Conservation (phyloP, 2,113 vertebrate species). For the Thamnaconus septentrionalis region DNA sequence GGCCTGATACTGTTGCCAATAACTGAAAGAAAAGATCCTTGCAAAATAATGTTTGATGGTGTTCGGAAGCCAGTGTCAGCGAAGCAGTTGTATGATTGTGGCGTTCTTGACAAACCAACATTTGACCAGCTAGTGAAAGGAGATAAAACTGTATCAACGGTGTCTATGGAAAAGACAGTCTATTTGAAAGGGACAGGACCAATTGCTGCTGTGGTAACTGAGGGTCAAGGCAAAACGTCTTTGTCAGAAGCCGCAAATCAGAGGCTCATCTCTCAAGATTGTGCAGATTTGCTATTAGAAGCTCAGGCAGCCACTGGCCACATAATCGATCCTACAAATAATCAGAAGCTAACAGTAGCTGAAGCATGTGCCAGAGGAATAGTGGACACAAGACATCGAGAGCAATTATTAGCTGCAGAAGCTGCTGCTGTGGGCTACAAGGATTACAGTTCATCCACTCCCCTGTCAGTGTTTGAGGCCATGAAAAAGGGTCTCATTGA, state of each 20-base stretch:
- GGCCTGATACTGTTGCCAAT: conserved; percentile 77
- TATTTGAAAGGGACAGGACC: conserved; percentile 84
- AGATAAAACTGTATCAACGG: conserved; percentile 81
- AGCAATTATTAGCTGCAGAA: conserved; percentile 86
- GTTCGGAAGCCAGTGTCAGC: conserved; percentile 87
- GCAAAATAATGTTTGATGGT: conserved; percentile 84
- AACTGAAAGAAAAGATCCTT: conserved; percentile 77
- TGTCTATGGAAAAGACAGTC: conserved; percentile 80
- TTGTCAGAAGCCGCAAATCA: conserved; percentile 85
- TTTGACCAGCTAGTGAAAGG: conserved; percentile 82
- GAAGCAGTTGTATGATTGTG: conserved; percentile 84
- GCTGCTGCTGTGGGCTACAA: conserved; percentile 87
- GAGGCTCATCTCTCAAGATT: conserved; percentile 77
- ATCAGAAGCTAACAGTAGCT: conserved; percentile 84
- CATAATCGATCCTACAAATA: conserved; percentile 85
- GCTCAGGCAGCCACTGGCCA: conserved; percentile 94
- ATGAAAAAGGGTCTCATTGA: conserved; percentile 87
- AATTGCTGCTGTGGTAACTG: conserved; percentile 81
- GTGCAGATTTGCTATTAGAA: conserved; percentile 83
- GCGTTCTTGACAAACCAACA: conserved; percentile 82
- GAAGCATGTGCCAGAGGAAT: conserved; percentile 84
- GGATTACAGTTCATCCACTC: conserved; percentile 82
- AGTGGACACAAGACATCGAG: conserved; percentile 82
- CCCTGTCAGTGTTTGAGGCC: conserved; percentile 83
- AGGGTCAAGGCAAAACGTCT: conserved; percentile 80